Percentiles rank a stretch among this genome's conserved stretches.
Evolutionary conservation across 1,140 invertebrate species (phyloP).

Genomic region (Leptinotarsa lineolata): DNA sequence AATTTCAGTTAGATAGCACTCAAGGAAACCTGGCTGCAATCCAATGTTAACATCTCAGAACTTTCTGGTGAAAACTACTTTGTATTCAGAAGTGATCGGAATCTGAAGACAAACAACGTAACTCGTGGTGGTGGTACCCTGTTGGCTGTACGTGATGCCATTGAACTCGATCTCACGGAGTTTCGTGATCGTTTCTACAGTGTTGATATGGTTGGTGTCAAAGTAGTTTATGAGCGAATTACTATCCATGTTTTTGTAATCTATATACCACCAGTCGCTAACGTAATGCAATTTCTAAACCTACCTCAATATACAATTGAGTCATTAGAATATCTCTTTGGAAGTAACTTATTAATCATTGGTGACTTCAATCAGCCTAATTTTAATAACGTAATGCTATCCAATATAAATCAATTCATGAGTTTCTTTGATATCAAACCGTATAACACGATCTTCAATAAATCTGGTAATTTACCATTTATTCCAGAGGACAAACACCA

Average conservation of each 20-base stretch:
- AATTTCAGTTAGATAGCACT: constrained; percentile 1
- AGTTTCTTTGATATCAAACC: too few species aligned
- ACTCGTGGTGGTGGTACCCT: neutral
- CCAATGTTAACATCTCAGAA: neutral
- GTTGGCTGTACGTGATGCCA: neutral
- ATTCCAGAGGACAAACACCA: too few species aligned
- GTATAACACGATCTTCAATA: too few species aligned
- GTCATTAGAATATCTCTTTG: too few species aligned
- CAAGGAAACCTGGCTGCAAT: neutral
- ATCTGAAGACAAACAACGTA: neutral
- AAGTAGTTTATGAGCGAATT: neutral
- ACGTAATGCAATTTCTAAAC: too few species aligned
- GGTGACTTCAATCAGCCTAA: too few species aligned
- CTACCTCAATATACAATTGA: too few species aligned
- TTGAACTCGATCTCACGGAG: neutral
- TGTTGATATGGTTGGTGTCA: neutral
- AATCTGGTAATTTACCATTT: too few species aligned
- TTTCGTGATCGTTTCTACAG: neutral
- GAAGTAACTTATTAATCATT: too few species aligned
- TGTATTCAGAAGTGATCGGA: neutral
- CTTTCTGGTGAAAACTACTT: neutral
- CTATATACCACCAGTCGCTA: neutral
- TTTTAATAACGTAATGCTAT: too few species aligned
- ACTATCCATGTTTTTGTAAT: neutral
- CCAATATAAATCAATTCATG: too few species aligned